Base-by-base conservation (phyloP, 2,888 invertebrate species). In the Nemotelus nigrinus region DNA sequence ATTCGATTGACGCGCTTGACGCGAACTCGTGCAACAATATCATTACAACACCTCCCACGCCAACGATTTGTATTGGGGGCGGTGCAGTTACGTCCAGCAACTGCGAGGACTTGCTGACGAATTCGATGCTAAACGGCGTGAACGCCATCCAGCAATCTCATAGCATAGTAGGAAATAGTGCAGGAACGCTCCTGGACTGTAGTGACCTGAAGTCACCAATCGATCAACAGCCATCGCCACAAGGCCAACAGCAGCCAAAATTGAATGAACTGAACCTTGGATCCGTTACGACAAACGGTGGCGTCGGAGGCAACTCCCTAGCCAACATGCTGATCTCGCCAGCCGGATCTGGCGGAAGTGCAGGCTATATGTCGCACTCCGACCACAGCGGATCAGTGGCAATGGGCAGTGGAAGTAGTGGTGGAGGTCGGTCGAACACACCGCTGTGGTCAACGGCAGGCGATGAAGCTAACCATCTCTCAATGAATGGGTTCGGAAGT, bases 401-500 rank as follows among this genome's bases (percentile, higher is more conserved):
- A 7, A 45, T 72, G 8, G 68, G 60, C n/a, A 55, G 60, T 44
- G 63, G 53, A 1, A 71, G 65, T 76, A 68, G 64, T 48, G 74
- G 58, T 3, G 77, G 76, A 53, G 57, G 75, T 50, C 64, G 78
- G 50, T 74, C 75, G 0, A 72, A 67, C 39, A 74, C 78, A 43
- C 47, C 79, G 47, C 75, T 80, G 60, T 81, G 81, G 81, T 79
- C 80, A 47, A 80, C 79, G 6, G 79, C 78, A 48, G 70, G 70
- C 5, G 81, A 81, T 76, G 81, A 81, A 75, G 77, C 76, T 7
- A 79, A 78, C 71, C 79, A 81, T 71, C 78, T 79, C 68, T 72
- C 80, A 1, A 79, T 80, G 50, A 81, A 81, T 78, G 81, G 81
- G 41, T 81, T 78, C 77, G 79, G 79, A 78, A 79, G 77, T 64